Evolutionary conservation across 2,797 vertebrate genomes (phyloP), one percentile per base, ranked within the genome.

Genomic region (Gymnocypris eckloni): DNA sequence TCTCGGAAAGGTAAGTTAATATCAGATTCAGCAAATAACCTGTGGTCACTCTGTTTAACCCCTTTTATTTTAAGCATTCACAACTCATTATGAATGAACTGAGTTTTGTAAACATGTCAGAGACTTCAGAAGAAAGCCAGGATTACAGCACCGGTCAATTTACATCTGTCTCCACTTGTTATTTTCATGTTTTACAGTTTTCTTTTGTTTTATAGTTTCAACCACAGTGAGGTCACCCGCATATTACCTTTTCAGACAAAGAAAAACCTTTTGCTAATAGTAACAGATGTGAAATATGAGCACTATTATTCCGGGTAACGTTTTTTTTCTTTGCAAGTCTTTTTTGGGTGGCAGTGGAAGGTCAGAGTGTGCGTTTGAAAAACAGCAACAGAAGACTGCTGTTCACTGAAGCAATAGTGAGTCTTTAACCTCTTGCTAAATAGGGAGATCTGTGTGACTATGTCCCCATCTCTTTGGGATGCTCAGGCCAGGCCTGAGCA

Each of bases 51-150:
- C 69, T 13, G 70, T 86, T 81, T 66, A 86, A 81, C 54, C 78
- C 69, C 45, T 50, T 64, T 81, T 61, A 86, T 81, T 86, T 86
- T 81, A 86, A 81, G 81, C 84, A 81, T 86, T 86, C 78, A 75
- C 56, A 25, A 86, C 54, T 73, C 69, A 81, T 80, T 86, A 86
- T 64, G 70, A 75, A 81, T 16, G 70, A 81, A 75, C 69, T 7
- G 69, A 50, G 84, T 80, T 86, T 75, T 81, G 69, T 75, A 86
- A 86, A 81, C 84, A 86, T 86, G 78, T 86, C 84, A 81, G 69
- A 75, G 78, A 81, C 84, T 86, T 86, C 78, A 86, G 56, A 86
- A 48, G 84, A 81, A 86, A 43, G 56, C 48, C 70, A 50, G 78
- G 78, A 81, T 86, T 86, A 86, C 56, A 67, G 69, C 67, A 22